These are phyloP conservation scores for Carcina quercana DNA, from an alignment of 2,888 invertebrate species.

Conservation along the genomic window DNA sequence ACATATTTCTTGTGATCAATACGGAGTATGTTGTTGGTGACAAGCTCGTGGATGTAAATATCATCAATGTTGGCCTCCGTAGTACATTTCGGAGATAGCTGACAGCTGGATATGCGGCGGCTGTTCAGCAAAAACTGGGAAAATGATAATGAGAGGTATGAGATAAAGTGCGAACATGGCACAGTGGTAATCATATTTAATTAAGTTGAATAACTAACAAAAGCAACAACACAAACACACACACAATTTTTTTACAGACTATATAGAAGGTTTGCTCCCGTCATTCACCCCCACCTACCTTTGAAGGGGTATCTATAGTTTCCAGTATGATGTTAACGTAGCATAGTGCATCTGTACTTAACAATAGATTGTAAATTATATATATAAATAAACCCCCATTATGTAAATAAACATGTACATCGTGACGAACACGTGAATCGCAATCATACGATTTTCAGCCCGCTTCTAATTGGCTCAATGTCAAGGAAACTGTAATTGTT, in stretches of 20 bases:
- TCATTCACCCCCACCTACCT: too few species aligned
- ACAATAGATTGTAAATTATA: too few species aligned
- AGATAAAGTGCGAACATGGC: too few species aligned
- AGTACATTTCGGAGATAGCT: slow-evolving; percentile 37
- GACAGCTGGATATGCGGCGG: slow-evolving; percentile 60
- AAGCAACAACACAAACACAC: too few species aligned
- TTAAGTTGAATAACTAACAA: too few species aligned
- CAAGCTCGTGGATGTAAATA: slow-evolving; percentile 35
- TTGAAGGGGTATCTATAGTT: too few species aligned
- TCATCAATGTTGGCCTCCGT: slow-evolving; percentile 42
- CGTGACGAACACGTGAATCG: slow-evolving; percentile 25
- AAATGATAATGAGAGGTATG: background rate
- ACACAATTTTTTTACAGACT: too few species aligned
- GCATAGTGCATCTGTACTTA: too few species aligned
- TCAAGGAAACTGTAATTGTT: slow-evolving; percentile 26
- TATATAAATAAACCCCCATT: too few species aligned
- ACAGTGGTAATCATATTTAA: too few species aligned
- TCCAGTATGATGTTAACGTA: too few species aligned
- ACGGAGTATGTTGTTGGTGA: slow-evolving; percentile 20
- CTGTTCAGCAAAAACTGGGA: slow-evolving; percentile 45
- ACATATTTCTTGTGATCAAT: slow-evolving; percentile 15
- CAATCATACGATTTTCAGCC: slow-evolving; percentile 15
- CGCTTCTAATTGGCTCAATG: slow-evolving; percentile 42
- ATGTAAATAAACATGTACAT: slow-evolving; percentile 11
- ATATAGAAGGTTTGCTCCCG: too few species aligned